These are phyloP conservation scores for Gobio gobio DNA, from an alignment of 2,113 vertebrate species.

Conservation along the genomic window DNA sequence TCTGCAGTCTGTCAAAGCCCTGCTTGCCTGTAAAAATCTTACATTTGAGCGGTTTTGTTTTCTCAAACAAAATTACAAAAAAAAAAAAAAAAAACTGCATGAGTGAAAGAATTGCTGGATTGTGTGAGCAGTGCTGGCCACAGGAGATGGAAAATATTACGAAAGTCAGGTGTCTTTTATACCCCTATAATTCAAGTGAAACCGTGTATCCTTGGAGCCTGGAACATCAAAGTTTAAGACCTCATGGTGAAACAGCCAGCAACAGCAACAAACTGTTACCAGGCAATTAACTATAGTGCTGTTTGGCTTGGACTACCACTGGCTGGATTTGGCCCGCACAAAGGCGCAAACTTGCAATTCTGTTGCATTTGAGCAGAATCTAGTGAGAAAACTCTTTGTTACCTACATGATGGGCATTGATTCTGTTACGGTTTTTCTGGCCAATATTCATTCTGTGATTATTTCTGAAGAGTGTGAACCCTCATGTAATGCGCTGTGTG, in stretches of 20 bases:
- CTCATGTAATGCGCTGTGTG: too few relatives aligned
- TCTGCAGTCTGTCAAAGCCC: background rate
- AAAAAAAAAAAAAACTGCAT: background rate
- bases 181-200: constrained; percentile 40
- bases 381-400: background rate
- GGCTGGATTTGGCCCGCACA: constrained; percentile 8
- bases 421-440: too few relatives aligned
- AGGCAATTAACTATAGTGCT: constrained; percentile 50
- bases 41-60: constrained; percentile 22
- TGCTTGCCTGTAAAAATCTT: background rate
- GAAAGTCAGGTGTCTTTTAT: constrained; percentile 57
- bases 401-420: background rate
- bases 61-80: background rate
- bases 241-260: constrained; percentile 18
- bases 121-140: constrained; percentile 13
- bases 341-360: constrained; percentile 25
- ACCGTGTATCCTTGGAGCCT: constrained; percentile 39
- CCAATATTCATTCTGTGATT: too few relatives aligned
- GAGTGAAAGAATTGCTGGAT: constrained; percentile 41
- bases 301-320: constrained; percentile 33
- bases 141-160: constrained; percentile 53
- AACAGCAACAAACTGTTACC: constrained; percentile 57
- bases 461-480: too few relatives aligned
- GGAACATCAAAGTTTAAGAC: constrained; percentile 38
- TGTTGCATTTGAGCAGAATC: background rate